Base-by-base conservation (phyloP, 2,113 vertebrate genomes). In the Madoqua kirkii region DNA sequence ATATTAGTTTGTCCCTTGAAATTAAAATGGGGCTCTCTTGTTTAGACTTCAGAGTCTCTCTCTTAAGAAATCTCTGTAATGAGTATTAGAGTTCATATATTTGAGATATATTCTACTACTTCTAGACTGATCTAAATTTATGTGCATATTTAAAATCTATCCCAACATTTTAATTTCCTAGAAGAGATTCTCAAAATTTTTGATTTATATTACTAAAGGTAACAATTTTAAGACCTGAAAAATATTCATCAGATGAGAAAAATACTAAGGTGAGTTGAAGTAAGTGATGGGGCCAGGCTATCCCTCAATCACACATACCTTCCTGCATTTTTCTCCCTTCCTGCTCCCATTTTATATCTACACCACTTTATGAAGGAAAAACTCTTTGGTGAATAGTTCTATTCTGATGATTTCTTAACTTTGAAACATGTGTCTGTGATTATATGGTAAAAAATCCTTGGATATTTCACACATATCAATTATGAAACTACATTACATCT, bases 1-100 rank as follows among this genome's bases (percentile, higher is more conserved):
- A 89, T 83, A 95, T 94, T 87, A 94, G 59, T 95, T 87, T 95
- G 48, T 96, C 59, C 79, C 15, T 85, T 97, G 48, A 85, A 97
- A 97, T 86, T 91, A 95, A 97, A 89, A 64, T 59, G 48, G 57
- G 14, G 31, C 5, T 33, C 78, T 96, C 36, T 88, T 93, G 31
- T 95, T 93, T 50, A 96, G 57, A 89, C 7, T 91, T 88, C 79
- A 50, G 33, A 96, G 17, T 60, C n/a, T 64, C n/a, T 31, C 64
- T 79, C 33, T 95, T 78, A 95, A 67, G 55, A 87, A 91, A 97
- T 54, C 15, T 86, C 57, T 92, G 43, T 79, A 84, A 84, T 59
- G 55, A 93, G 82, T 86, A 81, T 48, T 85, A 67, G 62, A 83
- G 50, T 91, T 97, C 36, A 95, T 31, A 43, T 78, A 95, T 76